Percentiles rank a stretch among this genome's conserved stretches.
phyloP scores from a whole-genome alignment of 2,888 invertebrate species.

The Schrankia costaestrigalis region DNA sequence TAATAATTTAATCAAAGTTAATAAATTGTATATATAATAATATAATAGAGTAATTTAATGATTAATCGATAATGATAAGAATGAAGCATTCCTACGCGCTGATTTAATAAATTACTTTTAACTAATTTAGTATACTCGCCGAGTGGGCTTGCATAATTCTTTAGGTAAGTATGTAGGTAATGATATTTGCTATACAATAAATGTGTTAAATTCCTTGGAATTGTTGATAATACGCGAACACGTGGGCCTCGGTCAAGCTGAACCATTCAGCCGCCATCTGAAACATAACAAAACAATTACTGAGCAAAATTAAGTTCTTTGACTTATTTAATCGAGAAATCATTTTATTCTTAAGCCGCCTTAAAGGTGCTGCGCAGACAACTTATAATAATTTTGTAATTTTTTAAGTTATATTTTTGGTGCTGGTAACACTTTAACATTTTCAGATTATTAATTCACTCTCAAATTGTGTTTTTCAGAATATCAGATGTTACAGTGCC shows the following conservation, averaged over 20 bases:
- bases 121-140: slow-evolving; percentile 84
- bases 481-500: too few relatives aligned
- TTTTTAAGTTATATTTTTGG: too few relatives aligned
- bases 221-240: slow-evolving; percentile 68
- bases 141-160: slow-evolving; percentile 67
- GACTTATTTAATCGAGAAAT: too few relatives aligned
- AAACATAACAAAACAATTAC: slow-evolving; percentile 16
- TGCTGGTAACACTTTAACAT: too few relatives aligned
- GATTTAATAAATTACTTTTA: slow-evolving; percentile 83
- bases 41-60: slow-evolving; percentile 81
- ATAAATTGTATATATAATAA: slow-evolving; percentile 81
- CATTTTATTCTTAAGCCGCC: too few relatives aligned
- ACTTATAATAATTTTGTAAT: too few relatives aligned
- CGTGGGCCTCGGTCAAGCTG: slow-evolving; percentile 54
- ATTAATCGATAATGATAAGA: slow-evolving; percentile 81
- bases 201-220: slow-evolving; percentile 74
- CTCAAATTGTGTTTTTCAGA: too few relatives aligned
- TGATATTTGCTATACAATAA: slow-evolving; percentile 76
- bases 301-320: background rate
- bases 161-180: slow-evolving; percentile 68
- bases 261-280: slow-evolving; percentile 51
- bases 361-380: too few relatives aligned
- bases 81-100: slow-evolving; percentile 82
- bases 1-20: slow-evolving; percentile 81
- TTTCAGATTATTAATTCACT: too few relatives aligned